These are phyloP conservation scores for Climacteris rufus DNA, from an alignment of 2,113 vertebrate genomes.

Conservation along the genomic window DNA sequence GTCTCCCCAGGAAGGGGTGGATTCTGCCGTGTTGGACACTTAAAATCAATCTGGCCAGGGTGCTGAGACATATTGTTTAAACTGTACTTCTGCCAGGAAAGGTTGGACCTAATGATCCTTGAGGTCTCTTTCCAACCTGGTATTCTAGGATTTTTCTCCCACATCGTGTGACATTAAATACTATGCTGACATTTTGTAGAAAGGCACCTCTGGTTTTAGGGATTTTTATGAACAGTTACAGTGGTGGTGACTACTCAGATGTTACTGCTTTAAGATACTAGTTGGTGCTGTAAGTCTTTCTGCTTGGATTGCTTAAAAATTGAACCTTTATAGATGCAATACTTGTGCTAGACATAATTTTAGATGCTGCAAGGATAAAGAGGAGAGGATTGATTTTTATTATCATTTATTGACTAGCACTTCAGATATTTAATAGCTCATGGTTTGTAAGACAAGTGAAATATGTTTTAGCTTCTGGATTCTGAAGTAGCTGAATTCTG, in stretches of 20 bases:
- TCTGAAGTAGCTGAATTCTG: background rate
- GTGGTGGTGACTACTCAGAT: background rate
- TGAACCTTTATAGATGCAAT: background rate
- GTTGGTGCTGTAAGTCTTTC: background rate
- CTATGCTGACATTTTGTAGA: background rate
- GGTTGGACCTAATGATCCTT: background rate
- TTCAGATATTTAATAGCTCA: background rate
- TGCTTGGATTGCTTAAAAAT: background rate
- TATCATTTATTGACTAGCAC: background rate
- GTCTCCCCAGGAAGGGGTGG: background rate
- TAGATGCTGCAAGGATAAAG: background rate
- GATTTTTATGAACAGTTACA: background rate
- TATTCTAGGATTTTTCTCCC: background rate
- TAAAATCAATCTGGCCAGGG: background rate
- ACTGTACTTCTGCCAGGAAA: background rate
- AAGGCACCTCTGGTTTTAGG: background rate
- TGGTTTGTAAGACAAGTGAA: background rate
- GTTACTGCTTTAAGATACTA: background rate
- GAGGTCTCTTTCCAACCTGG: background rate
- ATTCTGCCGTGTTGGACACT: background rate
- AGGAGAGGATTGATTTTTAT: background rate
- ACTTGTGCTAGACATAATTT: background rate
- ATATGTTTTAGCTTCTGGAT: background rate
- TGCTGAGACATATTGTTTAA: background rate
- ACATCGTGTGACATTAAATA: background rate